These are phyloP conservation scores for Cisticola juncidis DNA, from an alignment of 2,113 vertebrate genomes.

Conservation along the genomic window DNA sequence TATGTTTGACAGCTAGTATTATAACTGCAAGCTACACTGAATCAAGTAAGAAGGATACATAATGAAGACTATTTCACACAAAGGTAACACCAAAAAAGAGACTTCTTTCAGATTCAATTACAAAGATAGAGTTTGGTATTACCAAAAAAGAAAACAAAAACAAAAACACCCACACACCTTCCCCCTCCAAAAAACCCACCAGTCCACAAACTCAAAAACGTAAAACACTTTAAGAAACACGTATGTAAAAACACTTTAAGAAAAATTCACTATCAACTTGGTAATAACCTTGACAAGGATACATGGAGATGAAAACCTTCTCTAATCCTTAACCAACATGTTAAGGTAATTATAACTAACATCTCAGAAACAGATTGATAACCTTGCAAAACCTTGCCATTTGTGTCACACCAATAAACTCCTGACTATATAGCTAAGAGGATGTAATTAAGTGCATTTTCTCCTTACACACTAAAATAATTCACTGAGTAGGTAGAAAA, in stretches of 20 bases:
- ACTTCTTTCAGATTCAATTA: not conserved
- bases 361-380: not conserved
- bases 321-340: not conserved
- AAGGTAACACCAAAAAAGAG: not conserved
- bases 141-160: not conserved
- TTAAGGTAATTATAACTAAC: not conserved
- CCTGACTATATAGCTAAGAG: not conserved
- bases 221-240: too few relatives aligned
- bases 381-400: not conserved
- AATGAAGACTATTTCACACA: not conserved
- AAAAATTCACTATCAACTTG: not conserved
- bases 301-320: not conserved
- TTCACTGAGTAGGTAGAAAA: not conserved
- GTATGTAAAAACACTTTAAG: fast-evolving
- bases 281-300: not conserved
- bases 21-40: not conserved
- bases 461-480: not conserved
- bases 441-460: not conserved
- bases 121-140: not conserved
- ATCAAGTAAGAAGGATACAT: not conserved
- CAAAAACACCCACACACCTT: too few relatives aligned
- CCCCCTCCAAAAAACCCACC: not conserved
- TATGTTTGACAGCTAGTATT: not conserved
- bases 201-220: not conserved
- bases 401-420: not conserved